These are phyloP conservation scores for Leptopilina boulardi DNA, from an alignment of 1,140 invertebrate species.

Conservation along the genomic window DNA sequence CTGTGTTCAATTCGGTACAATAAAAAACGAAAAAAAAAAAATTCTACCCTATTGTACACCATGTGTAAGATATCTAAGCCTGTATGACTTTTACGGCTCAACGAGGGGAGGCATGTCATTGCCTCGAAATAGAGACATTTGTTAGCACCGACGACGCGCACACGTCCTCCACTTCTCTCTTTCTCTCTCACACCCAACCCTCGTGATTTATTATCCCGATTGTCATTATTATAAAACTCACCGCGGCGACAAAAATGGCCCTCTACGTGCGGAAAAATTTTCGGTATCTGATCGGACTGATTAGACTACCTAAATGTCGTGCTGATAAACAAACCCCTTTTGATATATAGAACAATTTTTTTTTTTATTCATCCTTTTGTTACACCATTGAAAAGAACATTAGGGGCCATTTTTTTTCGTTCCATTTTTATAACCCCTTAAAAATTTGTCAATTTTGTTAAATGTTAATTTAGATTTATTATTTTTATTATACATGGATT, in stretches of 20 bases:
- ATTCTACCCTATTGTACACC: slow-evolving; percentile 34
- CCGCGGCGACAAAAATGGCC: slow-evolving; percentile 58
- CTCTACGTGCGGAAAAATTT: slow-evolving; percentile 30
- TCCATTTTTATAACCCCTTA: background rate
- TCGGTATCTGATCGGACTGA: slow-evolving; percentile 7
- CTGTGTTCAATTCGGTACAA: background rate
- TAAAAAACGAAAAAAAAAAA: background rate
- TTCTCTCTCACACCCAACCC: slow-evolving; percentile 56
- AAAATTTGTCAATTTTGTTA: too few species aligned
- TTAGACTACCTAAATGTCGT: slow-evolving; percentile 1
- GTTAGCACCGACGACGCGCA: slow-evolving; percentile 60
- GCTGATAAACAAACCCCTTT: background rate
- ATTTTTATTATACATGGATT: too few species aligned
- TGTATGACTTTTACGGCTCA: slow-evolving; percentile 58
- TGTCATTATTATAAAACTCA: slow-evolving; percentile 67
- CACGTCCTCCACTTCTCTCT: slow-evolving; percentile 35
- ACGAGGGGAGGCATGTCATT: slow-evolving; percentile 49
- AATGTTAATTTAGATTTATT: too few species aligned
- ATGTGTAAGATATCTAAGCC: slow-evolving; percentile 47
- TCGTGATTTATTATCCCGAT: slow-evolving; percentile 68
- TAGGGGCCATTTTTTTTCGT: background rate
- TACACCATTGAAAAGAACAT: background rate
- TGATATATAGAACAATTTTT: slow-evolving; percentile 12
- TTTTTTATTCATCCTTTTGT: background rate
- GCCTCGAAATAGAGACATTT: slow-evolving; percentile 67